A percentile compares a stretch with the other conserved stretches of the same genome.
Evolutionary conservation across 2,113 vertebrate genomes (phyloP).

Genomic region (Sialia sialis): DNA sequence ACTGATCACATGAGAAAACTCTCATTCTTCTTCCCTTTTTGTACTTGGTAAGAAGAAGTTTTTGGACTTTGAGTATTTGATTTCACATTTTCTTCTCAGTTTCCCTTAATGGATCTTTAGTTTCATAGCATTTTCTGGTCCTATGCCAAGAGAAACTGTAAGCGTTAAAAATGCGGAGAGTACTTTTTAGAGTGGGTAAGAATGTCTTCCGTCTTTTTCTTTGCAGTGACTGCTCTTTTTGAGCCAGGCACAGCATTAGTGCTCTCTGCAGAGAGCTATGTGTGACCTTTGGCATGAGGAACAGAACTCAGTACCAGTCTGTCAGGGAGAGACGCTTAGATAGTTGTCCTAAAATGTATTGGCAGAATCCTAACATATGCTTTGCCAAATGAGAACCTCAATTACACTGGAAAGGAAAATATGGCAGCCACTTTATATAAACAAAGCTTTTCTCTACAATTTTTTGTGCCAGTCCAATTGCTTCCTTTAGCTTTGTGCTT

Average conservation of each 20-base stretch:
- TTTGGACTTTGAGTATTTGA: not conserved
- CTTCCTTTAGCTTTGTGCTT: slow-evolving; percentile 1
- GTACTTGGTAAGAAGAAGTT: not conserved
- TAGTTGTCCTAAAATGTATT: not conserved
- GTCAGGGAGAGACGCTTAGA: not conserved
- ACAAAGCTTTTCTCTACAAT: slow-evolving; percentile 20
- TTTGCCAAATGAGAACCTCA: slow-evolving; percentile 4
- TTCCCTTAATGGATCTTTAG: not conserved
- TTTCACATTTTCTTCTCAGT: not conserved
- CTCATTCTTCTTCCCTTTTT: not conserved
- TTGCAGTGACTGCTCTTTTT: not conserved
- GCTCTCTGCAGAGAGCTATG: not conserved
- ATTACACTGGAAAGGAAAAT: slow-evolving; percentile 2
- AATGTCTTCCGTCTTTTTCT: not conserved
- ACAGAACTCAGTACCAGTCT: not conserved
- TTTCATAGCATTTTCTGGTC: not conserved
- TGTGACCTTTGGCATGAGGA: slow-evolving; percentile 14
- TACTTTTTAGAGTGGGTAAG: not conserved
- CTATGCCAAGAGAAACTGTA: not conserved
- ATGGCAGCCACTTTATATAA: slow-evolving; percentile 22
- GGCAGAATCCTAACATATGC: not conserved
- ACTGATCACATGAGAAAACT: not conserved
- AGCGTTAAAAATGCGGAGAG: not conserved
- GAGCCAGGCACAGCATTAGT: not conserved
- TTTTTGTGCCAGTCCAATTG: not conserved